Base-by-base conservation (phyloP, 2,797 vertebrate genomes). In the Microtus obscurus region DNA sequence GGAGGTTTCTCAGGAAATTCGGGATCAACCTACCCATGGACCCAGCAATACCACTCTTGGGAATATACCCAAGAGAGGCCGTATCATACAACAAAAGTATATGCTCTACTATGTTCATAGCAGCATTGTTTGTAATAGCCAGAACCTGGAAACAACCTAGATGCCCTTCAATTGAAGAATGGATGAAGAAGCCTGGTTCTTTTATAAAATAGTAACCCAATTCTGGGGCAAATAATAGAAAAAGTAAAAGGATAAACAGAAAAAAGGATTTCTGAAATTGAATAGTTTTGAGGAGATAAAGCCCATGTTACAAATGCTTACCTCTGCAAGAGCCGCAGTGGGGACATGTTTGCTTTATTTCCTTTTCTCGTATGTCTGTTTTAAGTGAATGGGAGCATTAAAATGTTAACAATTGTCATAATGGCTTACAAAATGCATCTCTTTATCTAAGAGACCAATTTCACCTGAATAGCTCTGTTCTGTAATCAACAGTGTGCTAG, bases 221-320 rank as follows among this genome's bases (percentile, higher is more conserved):
- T 89, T 96, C 5, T 82, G 31, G 14, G 63, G 2, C 51, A 93
- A 90, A 73, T 95, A 78, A 45, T 78, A 40, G 12, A 34, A 87
- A 71, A 83, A 91, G 67, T 69, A 9, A 40, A 74, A 93, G 65
- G 25, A 21, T 27, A 90, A 67, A 71, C 0, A 43, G 43, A 29
- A 59, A 51, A 59, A 86, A 79, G 73, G 17, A 4, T 37, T 61
- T 27, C 78, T 92, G 48, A 83, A 79, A 71, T 48, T 29, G 17
- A 67, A 69, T 45, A 40, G 51, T 88, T 92, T 79, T 56, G 40
- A 88, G 63, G 73, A 53, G 34, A 17, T 65, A 40, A 53, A 29
- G 51, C 6, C 7, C 11, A 51, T 69, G 21, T 87, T 81, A n/a
- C 25, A 69, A 79, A 43, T 65, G 11, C 21, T 82, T 43, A 25